A percentile compares a stretch with the other conserved stretches of the same genome.
phyloP scores from a whole-genome alignment of 2,113 vertebrate genomes.

The Patagioenas fasciata region DNA sequence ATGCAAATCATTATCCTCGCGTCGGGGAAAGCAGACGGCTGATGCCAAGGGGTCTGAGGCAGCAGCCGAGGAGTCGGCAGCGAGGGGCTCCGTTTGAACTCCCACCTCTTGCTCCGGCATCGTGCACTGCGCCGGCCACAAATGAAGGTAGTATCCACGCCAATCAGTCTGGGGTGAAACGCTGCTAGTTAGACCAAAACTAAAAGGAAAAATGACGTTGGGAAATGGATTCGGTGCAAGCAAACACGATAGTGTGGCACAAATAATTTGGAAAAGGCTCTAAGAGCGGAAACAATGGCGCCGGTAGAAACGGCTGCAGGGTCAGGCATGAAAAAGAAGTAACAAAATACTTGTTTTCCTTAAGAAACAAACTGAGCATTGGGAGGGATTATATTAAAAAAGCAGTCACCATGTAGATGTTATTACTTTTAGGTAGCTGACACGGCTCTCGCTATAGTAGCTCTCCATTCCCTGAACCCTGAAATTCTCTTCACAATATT shows the following conservation, averaged over 20 bases:
- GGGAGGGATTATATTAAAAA: not conserved
- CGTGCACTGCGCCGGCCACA: accelerated
- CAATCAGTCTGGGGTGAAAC: not conserved
- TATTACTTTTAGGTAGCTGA: not conserved
- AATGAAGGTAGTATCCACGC: not conserved
- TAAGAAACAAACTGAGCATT: not conserved
- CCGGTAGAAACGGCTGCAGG: not conserved
- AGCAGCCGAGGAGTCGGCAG: not conserved
- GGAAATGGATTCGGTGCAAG: accelerated
- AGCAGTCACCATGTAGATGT: not conserved
- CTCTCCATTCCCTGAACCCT: accelerated
- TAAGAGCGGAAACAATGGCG: accelerated
- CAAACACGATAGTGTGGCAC: accelerated
- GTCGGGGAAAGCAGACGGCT: not conserved
- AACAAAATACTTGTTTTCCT: not conserved
- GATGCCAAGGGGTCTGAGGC: not conserved
- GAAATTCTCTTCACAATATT: slow-evolving; percentile 10
- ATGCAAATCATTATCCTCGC: not conserved
- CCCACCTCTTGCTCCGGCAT: not conserved
- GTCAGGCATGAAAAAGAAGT: not conserved
- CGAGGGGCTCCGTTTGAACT: not conserved
- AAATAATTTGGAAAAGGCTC: not conserved
- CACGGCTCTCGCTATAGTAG: accelerated
- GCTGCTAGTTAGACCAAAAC: not conserved
- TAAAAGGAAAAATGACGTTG: accelerated